Conservation (phyloP, 2,113 vertebrate genomes). For the Elaphurus davidianus region DNA sequence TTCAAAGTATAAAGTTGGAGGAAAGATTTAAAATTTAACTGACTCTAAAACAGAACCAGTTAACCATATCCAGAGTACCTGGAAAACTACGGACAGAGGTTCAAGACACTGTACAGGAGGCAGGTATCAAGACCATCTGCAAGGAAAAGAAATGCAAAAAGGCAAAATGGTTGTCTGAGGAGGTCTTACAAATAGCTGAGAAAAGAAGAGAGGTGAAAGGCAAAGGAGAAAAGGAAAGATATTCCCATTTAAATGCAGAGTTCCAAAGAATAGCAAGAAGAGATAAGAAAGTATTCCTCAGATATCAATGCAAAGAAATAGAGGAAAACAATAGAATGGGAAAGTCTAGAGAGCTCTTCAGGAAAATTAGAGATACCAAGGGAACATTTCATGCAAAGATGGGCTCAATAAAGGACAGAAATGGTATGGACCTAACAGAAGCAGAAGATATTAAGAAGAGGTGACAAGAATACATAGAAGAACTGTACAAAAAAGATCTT, state of each 20-base stretch:
- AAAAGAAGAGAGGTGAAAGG: not conserved
- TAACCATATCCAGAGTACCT: not conserved
- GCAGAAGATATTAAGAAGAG: not conserved
- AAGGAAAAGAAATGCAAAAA: not conserved
- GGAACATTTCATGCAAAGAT: not conserved
- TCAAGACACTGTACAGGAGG: not conserved
- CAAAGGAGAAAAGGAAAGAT: not conserved
- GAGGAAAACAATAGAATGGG: not conserved
- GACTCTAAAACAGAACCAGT: not conserved
- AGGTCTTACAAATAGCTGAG: not conserved
- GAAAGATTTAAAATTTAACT: not conserved
- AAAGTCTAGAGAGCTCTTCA: not conserved
- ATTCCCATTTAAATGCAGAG: not conserved
- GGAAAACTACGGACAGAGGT: not conserved
- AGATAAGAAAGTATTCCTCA: not conserved
- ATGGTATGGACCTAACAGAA: not conserved
- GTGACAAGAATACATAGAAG: not conserved
- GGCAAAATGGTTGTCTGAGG: not conserved
- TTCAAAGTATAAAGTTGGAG: not conserved
- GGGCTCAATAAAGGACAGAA: not conserved
- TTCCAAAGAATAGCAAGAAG: not conserved
- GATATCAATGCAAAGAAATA: not conserved
- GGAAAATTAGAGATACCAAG: not conserved
- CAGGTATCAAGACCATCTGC: not conserved
- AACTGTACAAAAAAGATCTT: not conserved